Evolutionary conservation across 2,113 vertebrate species (phyloP).

Genomic region (Cottus gobio): DNA sequence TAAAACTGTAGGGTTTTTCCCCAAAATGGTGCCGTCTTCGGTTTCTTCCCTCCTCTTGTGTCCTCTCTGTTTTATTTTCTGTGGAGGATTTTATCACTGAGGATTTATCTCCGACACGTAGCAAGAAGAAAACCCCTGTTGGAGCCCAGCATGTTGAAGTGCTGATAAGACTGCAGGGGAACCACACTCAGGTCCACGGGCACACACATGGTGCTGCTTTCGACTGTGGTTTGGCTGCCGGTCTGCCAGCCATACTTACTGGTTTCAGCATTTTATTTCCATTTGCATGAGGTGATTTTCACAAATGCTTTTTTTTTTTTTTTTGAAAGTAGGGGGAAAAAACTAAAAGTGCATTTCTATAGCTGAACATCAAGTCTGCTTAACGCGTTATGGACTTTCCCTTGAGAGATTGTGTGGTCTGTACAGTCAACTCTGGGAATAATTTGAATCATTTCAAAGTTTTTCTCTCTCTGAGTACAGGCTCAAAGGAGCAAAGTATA

Average conservation of each 20-base stretch:
- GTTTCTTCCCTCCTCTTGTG: not conserved
- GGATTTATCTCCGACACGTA: constrained; percentile 45
- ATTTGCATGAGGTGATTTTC: constrained; percentile 53
- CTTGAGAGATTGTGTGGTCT: not conserved
- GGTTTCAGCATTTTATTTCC: constrained; percentile 59
- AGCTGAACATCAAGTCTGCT: constrained; percentile 1
- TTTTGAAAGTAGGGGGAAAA: not conserved
- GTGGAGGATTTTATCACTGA: constrained; percentile 26
- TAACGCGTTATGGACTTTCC: not conserved
- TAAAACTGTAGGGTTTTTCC: not conserved
- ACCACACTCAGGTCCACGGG: constrained; percentile 26
- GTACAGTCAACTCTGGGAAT: not conserved
- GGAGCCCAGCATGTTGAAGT: constrained; percentile 32
- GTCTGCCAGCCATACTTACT: constrained; percentile 44
- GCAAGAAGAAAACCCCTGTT: not conserved
- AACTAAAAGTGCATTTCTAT: constrained; percentile 4
- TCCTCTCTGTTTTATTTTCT: not conserved
- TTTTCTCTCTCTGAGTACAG: not conserved
- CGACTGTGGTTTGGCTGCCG: constrained; percentile 64
- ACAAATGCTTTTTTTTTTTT: constrained; percentile 41
- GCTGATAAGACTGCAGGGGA: constrained; percentile 50
- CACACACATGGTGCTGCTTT: constrained; percentile 70
- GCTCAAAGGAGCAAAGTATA: too few relatives aligned
- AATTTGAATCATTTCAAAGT: not conserved
- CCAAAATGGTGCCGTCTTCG: not conserved